A percentile compares a stretch with the other conserved stretches of the same genome.
Conservation (phyloP, 2,113 vertebrate species). For the Malurus elegans region DNA sequence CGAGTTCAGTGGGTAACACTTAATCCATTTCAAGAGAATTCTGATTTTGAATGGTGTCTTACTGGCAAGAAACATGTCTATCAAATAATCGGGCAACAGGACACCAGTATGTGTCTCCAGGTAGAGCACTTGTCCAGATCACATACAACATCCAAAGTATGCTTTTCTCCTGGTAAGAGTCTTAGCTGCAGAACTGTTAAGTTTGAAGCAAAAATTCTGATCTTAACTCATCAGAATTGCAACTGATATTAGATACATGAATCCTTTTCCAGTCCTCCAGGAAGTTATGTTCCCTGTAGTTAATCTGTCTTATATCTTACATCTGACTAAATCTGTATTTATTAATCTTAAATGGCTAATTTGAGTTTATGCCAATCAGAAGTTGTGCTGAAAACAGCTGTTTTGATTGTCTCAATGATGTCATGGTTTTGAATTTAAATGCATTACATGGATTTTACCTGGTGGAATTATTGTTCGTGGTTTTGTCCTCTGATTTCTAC, state of each 20-base stretch:
- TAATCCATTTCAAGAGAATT: neutral
- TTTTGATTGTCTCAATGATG: neutral
- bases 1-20: fast-evolving
- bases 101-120: neutral
- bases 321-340: neutral
- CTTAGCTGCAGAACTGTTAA: neutral
- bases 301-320: neutral
- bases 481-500: neutral
- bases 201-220: neutral
- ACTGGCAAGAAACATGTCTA: neutral
- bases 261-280: neutral
- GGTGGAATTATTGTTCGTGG: neutral
- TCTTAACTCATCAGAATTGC: neutral
- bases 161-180: neutral
- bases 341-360: neutral
- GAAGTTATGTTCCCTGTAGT: neutral
- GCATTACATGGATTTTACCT: neutral
- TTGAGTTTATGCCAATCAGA: neutral
- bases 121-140: neutral
- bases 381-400: neutral
- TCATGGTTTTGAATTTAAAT: neutral
- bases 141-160: neutral
- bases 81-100: neutral
- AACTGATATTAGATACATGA: neutral
- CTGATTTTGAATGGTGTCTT: neutral